Percentiles rank a stretch among this genome's conserved stretches.
Conservation (phyloP, 2,888 invertebrate genomes). For the Prenolepis imparis region DNA sequence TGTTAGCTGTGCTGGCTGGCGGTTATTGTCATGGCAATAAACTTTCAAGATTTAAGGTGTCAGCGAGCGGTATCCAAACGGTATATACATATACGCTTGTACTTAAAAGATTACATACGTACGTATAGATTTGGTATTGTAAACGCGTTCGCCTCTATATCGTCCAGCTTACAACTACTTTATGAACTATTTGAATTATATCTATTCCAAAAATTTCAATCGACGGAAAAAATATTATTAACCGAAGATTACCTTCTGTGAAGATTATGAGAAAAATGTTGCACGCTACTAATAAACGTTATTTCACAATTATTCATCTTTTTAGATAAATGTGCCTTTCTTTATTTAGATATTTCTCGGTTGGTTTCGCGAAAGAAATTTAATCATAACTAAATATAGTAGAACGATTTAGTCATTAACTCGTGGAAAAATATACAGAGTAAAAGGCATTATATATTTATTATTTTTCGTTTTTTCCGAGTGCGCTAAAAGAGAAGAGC, state of each 20-base stretch:
- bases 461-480: slow-evolving; percentile 18
- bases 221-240: slow-evolving; percentile 10
- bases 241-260: neutral
- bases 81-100: slow-evolving; percentile 41
- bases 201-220: neutral
- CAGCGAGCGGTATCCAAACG: slow-evolving; percentile 46
- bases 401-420: slow-evolving; percentile 1
- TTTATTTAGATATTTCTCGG: neutral
- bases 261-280: slow-evolving; percentile 7
- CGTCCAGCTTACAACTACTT: neutral
- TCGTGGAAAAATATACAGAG: neutral
- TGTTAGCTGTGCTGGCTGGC: slow-evolving; percentile 61
- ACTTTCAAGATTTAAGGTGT: slow-evolving; percentile 66
- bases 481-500: slow-evolving; percentile 1
- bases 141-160: neutral
- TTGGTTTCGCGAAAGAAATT: neutral
- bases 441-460: slow-evolving; percentile 24
- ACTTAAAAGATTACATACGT: slow-evolving; percentile 56
- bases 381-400: slow-evolving; percentile 1
- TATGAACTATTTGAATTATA: neutral
- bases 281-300: neutral
- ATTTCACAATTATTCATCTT: neutral
- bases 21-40: slow-evolving; percentile 74
- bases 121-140: slow-evolving; percentile 32
- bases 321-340: neutral